These are phyloP conservation scores for Antigone vipio DNA, from an alignment of 2,113 vertebrate species.

Conservation along the genomic window DNA sequence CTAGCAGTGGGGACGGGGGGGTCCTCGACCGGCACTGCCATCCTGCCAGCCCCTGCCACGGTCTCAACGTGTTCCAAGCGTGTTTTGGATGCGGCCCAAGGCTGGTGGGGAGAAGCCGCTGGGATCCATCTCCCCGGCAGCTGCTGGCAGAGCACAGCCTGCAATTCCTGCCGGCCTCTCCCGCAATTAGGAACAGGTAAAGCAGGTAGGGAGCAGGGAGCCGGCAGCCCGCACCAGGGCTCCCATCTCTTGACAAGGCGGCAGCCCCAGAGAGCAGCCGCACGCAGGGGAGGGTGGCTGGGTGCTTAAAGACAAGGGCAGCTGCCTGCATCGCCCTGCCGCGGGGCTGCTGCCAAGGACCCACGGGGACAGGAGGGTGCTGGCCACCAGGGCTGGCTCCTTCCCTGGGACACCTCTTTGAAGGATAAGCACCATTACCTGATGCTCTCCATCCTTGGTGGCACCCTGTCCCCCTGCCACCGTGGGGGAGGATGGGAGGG, in stretches of 20 bases:
- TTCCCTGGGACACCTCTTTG: not conserved
- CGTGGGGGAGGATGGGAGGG: rapidly evolving
- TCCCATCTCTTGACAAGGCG: rapidly evolving
- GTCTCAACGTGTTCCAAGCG: rapidly evolving
- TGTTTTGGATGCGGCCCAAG: not conserved
- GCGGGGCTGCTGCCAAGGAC: not conserved
- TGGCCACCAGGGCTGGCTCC: not conserved
- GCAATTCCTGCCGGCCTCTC: conserved; percentile 3
- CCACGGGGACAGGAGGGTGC: not conserved
- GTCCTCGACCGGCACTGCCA: rapidly evolving
- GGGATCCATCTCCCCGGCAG: not conserved
- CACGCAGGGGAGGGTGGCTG: not conserved
- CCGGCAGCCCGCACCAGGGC: not conserved
- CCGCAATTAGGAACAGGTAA: conserved; percentile 26
- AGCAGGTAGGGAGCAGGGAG: not conserved
- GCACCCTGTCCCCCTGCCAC: not conserved
- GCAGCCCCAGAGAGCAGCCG: not conserved
- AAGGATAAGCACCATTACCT: not conserved
- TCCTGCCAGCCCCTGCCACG: not conserved
- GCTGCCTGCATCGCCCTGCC: not conserved
- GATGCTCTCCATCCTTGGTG: not conserved
- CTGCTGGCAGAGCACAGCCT: not conserved
- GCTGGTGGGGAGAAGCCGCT: not conserved
- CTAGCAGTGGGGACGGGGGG: not conserved
- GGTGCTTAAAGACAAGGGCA: not conserved